Evolutionary conservation across 2,797 vertebrate genomes (phyloP), one percentile per base, ranked within the genome.

Genomic region (Sylvilagus floridanus): DNA sequence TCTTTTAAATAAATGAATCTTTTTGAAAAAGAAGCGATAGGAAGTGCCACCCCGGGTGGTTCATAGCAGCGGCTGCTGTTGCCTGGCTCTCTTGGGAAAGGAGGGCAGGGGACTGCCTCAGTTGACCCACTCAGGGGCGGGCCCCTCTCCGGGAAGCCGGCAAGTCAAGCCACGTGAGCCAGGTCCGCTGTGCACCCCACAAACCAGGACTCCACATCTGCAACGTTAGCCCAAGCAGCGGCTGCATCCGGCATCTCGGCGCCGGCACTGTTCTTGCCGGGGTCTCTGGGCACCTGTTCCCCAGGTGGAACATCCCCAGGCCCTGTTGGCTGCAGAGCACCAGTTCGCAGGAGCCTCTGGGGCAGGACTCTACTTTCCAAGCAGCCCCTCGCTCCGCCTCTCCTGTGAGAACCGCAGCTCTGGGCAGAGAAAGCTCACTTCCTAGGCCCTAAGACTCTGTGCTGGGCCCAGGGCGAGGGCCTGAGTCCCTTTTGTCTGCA

Each of bases 321-420:
- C 47, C 16, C 77, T 32, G 21, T 47, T 47, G 42, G 42, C 42
- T 47, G 42, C 32, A 28, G 14, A 14, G 26, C 60, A 11, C 22
- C 32, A 0, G 35, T 65, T n/a, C 24, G 0, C 5, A 0, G 0
- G 35, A 52, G 7, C 47, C 71, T 54, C 26, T 3, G 0, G 7
- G 37, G 10, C 47, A 32, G 22, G 19, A 73, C 3, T 16, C 16
- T 8, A 35, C 13, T 7, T 65, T 52, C 65, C 62, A 24, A 17
- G 0, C 4, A 12, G 60, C 17, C 28, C 54, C 5, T 30, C 4
- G 8, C 42, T 47, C 42, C 8, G 42, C 42, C 42, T 47, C 42
- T 47, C 8, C 11, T 7, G 9, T 14, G 24, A 76, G 37, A 63
- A 19, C 22, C 21, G 0, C 13, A 12, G n/a, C 47, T 7, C 1